These are phyloP conservation scores for Sterna hirundo DNA, from an alignment of 2,113 vertebrate species.

Conservation along the genomic window DNA sequence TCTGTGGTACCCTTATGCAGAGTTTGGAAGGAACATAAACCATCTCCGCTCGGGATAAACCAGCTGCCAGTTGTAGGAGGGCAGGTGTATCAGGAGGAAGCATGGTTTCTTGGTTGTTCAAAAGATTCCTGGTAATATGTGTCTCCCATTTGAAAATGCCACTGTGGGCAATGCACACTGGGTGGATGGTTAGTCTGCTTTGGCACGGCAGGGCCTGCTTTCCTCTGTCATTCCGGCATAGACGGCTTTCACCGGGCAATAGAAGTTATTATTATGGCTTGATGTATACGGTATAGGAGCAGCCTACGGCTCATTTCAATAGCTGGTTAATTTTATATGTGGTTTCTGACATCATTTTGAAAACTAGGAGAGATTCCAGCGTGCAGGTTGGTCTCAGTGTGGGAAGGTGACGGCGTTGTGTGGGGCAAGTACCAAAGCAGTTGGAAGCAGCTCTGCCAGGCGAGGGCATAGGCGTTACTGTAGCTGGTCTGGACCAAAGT, in stretches of 20 bases:
- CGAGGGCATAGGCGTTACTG: neutral
- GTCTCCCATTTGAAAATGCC: neutral
- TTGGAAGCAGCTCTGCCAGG: neutral
- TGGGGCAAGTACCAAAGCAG: neutral
- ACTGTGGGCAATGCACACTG: neutral
- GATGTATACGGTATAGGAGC: too few relatives aligned
- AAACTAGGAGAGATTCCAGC: neutral
- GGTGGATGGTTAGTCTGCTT: neutral
- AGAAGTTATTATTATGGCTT: neutral
- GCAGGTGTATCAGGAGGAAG: neutral
- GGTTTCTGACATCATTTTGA: neutral
- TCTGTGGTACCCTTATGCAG: too few relatives aligned
- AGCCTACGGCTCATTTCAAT: neutral
- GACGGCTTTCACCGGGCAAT: neutral
- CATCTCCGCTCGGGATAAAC: neutral
- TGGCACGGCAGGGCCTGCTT: neutral
- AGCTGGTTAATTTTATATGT: neutral
- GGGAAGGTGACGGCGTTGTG: neutral
- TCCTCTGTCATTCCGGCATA: too few relatives aligned
- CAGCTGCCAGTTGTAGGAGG: neutral
- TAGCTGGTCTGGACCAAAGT: neutral
- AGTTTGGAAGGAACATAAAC: neutral
- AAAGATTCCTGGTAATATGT: neutral
- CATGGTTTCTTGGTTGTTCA: fast-evolving
- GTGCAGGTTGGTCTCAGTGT: neutral